phyloP scores from a whole-genome alignment of 2,797 vertebrate species.

The Eulemur albifrons region DNA sequence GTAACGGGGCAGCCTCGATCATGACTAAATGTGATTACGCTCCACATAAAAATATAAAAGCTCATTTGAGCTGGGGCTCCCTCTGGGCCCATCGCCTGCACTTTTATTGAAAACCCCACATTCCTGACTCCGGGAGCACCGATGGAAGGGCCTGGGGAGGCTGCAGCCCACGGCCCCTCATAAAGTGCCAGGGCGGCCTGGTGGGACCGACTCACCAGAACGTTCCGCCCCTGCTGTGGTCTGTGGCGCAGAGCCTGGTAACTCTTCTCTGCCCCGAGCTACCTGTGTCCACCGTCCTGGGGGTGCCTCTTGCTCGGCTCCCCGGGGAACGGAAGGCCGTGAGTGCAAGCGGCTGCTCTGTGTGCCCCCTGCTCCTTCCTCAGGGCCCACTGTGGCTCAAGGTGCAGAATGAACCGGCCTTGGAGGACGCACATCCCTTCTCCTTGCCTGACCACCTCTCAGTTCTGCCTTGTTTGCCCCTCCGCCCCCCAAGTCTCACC shows the following conservation, averaged over 20 bases:
- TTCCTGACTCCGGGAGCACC: conserved; percentile 80
- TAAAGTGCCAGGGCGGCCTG: neutral
- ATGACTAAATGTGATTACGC: conserved; percentile 87
- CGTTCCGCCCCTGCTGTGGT: neutral
- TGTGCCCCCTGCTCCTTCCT: no score
- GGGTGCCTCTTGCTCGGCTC: neutral
- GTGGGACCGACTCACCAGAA: neutral
- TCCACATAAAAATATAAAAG: conserved; percentile 89
- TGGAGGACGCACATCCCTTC: neutral
- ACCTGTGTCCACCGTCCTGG: accelerated
- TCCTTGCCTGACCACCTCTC: accelerated
- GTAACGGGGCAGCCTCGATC: conserved; percentile 84
- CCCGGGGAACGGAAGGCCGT: accelerated
- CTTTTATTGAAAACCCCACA: conserved; percentile 86
- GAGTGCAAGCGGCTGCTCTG: neutral
- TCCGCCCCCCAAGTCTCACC: neutral
- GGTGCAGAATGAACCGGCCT: accelerated
- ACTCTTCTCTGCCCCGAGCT: neutral
- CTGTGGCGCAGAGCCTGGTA: neutral
- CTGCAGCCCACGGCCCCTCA: neutral
- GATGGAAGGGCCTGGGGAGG: conserved; percentile 81
- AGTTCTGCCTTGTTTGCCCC: accelerated
- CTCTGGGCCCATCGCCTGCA: conserved; percentile 82
- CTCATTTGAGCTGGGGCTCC: conserved; percentile 86
- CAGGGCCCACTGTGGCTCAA: neutral